Base-by-base conservation (phyloP, 2,113 vertebrate genomes). In the Nycticebus coucang region DNA sequence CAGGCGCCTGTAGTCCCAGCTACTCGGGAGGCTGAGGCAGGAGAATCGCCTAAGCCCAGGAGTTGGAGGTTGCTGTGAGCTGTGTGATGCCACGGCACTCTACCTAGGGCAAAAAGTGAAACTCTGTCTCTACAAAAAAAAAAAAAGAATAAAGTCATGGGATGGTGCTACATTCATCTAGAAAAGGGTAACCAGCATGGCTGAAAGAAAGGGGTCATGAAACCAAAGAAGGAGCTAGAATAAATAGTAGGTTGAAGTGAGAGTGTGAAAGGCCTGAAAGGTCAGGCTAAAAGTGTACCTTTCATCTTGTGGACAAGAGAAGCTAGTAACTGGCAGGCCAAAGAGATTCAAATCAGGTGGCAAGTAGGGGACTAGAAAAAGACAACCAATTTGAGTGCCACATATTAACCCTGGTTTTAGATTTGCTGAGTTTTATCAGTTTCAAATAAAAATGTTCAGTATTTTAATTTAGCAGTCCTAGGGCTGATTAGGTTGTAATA, bases 361-460 rank as follows among this genome's bases (percentile, higher is more conserved):
- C 84, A 95, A 95, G 21, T 19, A 80, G 83, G 28, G 11, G 10
- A 95, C 95, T 1, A 85, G 37, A 87, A 87, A 94, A 87, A 81
- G 45, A 87, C 33, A 35, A 19, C 11, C 35, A 89, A 26, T 86
- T 79, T 60, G 78, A 86, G 7, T 22, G 11, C 33, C 91, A 74
- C 82, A 35, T 85, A 78, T 72, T 85, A 96, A 93, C 57, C 8
- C 35, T 91, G 37, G 62, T 69, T 95, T 93, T 78, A 74, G 60
- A 93, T 82, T 83, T 92, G 64, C 17, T 90, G 57, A 89, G 30
- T 89, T 91, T 88, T 75, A 69, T 81, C 50, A 55, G 37, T n/a
- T 45, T 88, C 50, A 91, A 89, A 82, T 74, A 89, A 78, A 93
- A 81, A 57, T 53, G 60, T 50, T 82, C 50, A 75, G 55, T 30